phyloP scores from a whole-genome alignment of 1,140 invertebrate species.

The Drosophila orosa region DNA sequence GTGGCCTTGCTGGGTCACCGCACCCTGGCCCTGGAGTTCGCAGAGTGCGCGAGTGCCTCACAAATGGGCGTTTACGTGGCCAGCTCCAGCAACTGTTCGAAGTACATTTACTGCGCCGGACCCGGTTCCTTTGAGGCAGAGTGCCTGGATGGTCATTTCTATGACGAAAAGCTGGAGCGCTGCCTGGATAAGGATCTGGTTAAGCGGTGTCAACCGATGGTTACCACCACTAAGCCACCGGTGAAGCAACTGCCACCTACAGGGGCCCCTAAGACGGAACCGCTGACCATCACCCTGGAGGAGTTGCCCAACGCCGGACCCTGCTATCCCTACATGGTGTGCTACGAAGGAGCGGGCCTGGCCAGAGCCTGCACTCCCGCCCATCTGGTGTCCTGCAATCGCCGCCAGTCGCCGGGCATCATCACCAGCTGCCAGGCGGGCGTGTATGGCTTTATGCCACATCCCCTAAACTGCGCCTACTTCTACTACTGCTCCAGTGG shows the following conservation, averaged over 20 bases:
- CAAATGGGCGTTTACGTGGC: conserved; percentile 43
- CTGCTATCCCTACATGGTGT: conserved; percentile 49
- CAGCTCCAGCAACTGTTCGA: conserved; percentile 38
- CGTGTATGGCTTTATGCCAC: conserved; percentile 59
- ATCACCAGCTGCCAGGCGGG: conserved; percentile 40
- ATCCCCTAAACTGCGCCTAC: conserved; percentile 54
- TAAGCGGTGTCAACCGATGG: not conserved
- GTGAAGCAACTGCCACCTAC: not conserved
- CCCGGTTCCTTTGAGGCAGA: conserved; percentile 46
- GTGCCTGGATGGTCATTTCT: conserved; percentile 30
- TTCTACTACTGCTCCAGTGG: conserved; percentile 68
- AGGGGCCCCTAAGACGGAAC: conserved; percentile 2
- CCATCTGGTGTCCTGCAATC: conserved; percentile 40
- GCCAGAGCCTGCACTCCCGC: conserved; percentile 48
- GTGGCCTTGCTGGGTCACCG: conserved; percentile 14
- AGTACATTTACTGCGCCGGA: conserved; percentile 56
- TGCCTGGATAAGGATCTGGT: conserved; percentile 33
- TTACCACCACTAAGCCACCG: not conserved
- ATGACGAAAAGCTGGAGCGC: conserved; percentile 39
- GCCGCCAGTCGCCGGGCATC: conserved; percentile 6
- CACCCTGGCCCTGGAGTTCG: conserved; percentile 1
- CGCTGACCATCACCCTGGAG: conserved; percentile 30
- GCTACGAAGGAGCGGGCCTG: conserved; percentile 54
- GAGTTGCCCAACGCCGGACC: conserved; percentile 30
- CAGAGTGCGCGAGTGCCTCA: conserved; percentile 29